Conservation (phyloP, 2,113 vertebrate genomes). For the Bolborhynchus lineola region DNA sequence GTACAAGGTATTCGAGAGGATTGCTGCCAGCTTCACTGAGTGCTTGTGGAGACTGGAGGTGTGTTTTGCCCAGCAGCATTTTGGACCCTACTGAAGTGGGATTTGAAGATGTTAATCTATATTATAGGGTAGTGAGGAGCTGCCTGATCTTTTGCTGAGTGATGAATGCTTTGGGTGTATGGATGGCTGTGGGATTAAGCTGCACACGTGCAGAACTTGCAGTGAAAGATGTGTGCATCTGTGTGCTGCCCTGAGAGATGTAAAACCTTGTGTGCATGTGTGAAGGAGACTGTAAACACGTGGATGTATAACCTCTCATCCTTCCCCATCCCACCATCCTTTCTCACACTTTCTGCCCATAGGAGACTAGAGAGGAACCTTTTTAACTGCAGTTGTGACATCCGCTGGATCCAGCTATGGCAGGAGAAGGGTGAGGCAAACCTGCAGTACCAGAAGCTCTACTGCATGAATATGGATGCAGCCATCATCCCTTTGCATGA, state of each 20-base stretch:
- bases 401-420: constrained; percentile 99
- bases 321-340: background rate
- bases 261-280: background rate
- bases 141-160: background rate
- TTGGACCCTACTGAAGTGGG: background rate
- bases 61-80: background rate
- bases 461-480: constrained; percentile 83
- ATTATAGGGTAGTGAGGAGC: background rate
- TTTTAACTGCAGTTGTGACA: constrained; percentile 93
- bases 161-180: background rate
- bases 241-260: background rate
- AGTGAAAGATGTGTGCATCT: fast-evolving
- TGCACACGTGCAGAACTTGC: background rate
- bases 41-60: background rate
- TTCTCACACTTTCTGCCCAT: background rate
- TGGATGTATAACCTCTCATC: background rate
- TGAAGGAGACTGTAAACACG: fast-evolving
- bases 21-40: background rate
- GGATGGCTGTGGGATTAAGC: background rate
- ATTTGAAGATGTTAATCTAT: background rate
- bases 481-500: constrained; percentile 81
- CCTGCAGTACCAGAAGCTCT: constrained; percentile 86
- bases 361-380: constrained; percentile 91
- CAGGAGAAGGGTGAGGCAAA: constrained; percentile 89
- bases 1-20: background rate